Conservation (phyloP, 2,888 invertebrate genomes). For the Stenurella melanura region DNA sequence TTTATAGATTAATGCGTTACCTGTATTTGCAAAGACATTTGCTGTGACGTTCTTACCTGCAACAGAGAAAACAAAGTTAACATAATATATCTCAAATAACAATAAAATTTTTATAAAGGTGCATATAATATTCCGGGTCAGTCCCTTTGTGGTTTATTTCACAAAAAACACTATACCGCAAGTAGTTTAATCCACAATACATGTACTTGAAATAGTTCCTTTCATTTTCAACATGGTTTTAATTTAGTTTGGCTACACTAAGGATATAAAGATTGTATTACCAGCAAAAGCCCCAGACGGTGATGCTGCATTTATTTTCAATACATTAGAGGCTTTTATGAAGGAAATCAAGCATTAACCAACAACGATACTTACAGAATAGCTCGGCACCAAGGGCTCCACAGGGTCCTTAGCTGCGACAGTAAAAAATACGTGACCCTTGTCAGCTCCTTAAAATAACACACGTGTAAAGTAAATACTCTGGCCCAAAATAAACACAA, state of each 20-base stretch:
- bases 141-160: not conserved
- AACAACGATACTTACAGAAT: conserved; percentile 19
- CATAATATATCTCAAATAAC: not conserved
- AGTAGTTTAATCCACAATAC: conserved; percentile 10
- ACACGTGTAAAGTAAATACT: not conserved
- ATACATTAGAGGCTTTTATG: not conserved
- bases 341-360: conserved; percentile 11
- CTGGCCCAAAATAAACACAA: not conserved
- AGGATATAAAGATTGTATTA: conserved; percentile 21
- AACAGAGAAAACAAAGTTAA: not conserved
- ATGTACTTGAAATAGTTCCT: conserved; percentile 23
- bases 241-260: not conserved
- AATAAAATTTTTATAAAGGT: not conserved
- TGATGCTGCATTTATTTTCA: conserved; percentile 23
- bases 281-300: conserved; percentile 18
- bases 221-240: conserved; percentile 5
- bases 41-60: not conserved
- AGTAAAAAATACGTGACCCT: not conserved
- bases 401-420: not conserved
- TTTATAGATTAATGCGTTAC: no score
- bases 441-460: not conserved
- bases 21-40: no score
- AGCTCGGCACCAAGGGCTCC: not conserved
- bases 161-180: conserved; percentile 4
- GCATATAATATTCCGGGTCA: not conserved